Conservation (phyloP, 2,797 vertebrate species). For the Malacoctenus gilli region DNA sequence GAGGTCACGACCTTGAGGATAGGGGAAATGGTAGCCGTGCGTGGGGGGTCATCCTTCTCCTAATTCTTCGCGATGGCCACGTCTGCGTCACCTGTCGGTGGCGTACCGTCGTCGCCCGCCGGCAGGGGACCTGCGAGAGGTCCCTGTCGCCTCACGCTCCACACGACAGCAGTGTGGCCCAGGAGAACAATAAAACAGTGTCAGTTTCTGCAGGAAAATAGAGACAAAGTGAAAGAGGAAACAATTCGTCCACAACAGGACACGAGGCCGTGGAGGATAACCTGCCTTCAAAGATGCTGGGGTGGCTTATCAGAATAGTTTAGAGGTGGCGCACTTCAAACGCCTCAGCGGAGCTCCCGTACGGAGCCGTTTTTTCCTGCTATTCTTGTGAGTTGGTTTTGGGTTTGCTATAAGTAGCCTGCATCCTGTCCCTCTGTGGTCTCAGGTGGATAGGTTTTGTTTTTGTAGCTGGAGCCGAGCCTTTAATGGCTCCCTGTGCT, state of each 20-base stretch:
- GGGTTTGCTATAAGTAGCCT: slow-evolving; percentile 96
- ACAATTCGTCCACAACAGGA: slow-evolving; percentile 95
- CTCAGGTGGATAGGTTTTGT: slow-evolving; percentile 97
- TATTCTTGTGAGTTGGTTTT: slow-evolving; percentile 94
- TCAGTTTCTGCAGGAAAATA: slow-evolving; percentile 88
- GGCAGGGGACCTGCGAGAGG: slow-evolving; percentile 41
- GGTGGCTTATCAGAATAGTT: slow-evolving; percentile 89
- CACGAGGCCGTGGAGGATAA: slow-evolving; percentile 89
- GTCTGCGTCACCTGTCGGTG: slow-evolving; percentile 69
- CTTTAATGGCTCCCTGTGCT: slow-evolving; percentile 79
- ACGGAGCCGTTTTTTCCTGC: slow-evolving; percentile 92
- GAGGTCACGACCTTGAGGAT: slow-evolving; percentile 75
- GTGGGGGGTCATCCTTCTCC: slow-evolving; percentile 78
- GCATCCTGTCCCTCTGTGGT: slow-evolving; percentile 95
- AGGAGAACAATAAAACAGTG: slow-evolving; percentile 82
- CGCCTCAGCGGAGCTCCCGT: slow-evolving; percentile 75
- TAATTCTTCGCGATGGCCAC: slow-evolving; percentile 57
- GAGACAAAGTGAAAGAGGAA: slow-evolving; percentile 94
- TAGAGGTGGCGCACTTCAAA: slow-evolving; percentile 97
- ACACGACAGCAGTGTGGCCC: slow-evolving; percentile 54
- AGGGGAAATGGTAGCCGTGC: slow-evolving; percentile 70
- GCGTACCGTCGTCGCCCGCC: slow-evolving; percentile 47
- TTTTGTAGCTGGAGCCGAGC: slow-evolving; percentile 85
- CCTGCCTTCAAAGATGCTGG: slow-evolving; percentile 96
- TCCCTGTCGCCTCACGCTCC: slow-evolving; percentile 31